Evolutionary conservation across 2,888 invertebrate genomes (phyloP).

Genomic region (Archaeoteleia sp.): DNA sequence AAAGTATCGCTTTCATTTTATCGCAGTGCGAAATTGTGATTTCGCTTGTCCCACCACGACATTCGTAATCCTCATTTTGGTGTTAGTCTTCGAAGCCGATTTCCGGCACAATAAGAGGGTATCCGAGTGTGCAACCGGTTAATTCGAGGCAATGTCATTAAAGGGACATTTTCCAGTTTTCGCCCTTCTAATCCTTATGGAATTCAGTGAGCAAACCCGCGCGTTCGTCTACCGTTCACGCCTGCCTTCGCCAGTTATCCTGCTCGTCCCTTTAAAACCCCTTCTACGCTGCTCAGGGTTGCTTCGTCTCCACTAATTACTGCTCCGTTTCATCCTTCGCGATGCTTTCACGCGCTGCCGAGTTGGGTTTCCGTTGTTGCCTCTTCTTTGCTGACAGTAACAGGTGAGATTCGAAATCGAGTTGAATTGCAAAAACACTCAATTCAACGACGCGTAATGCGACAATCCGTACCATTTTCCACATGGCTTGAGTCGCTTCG

Average conservation of each 20-base stretch:
- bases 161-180: constrained; percentile 75
- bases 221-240: constrained; percentile 65
- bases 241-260: constrained; percentile 69
- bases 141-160: constrained; percentile 73
- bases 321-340: constrained; percentile 68
- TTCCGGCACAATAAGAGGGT: constrained; percentile 46
- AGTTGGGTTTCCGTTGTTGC: constrained; percentile 54
- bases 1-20: no score
- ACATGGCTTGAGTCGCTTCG: no score
- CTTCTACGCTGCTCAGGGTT: constrained; percentile 54
- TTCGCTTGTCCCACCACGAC: constrained; percentile 24
- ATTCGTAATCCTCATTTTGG: constrained; percentile 45
- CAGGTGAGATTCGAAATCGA: constrained; percentile 29
- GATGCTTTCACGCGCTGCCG: constrained; percentile 63
- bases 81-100: constrained; percentile 43
- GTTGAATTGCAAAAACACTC: not conserved
- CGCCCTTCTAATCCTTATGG: constrained; percentile 72
- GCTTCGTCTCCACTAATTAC: constrained; percentile 72
- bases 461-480: no score
- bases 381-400: constrained; percentile 31
- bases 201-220: constrained; percentile 73
- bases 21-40: constrained; percentile 30
- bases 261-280: constrained; percentile 59
- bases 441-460: no score
- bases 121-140: constrained; percentile 58